phyloP scores from a whole-genome alignment of 2,113 vertebrate genomes.

The Leuciscus idus region DNA sequence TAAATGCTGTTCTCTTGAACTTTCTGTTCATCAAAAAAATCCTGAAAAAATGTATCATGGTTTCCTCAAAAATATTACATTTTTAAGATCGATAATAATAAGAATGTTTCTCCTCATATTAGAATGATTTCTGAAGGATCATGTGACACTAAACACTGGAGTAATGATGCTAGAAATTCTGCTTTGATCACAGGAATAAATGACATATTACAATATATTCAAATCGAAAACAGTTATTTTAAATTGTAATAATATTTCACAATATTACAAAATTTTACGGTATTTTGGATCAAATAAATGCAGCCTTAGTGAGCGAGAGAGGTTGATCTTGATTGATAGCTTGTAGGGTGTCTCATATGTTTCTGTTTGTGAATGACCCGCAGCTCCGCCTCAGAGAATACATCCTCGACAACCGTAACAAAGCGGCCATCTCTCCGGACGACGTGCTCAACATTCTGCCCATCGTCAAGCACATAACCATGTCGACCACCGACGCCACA shows the following conservation, averaged over 20 bases:
- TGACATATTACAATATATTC: neutral
- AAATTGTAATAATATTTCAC: neutral
- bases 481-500: conserved; percentile 71
- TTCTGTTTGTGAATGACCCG: conserved; percentile 31
- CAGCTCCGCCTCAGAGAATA: conserved; percentile 82
- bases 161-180: no score
- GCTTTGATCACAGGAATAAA: neutral
- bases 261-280: neutral
- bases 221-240: neutral
- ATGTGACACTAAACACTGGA: no score
- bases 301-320: no score
- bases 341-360: neutral
- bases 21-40: no score
- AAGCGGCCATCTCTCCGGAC: conserved; percentile 79
- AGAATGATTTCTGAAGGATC: no score
- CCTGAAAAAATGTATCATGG: no score
- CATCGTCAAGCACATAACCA: conserved; percentile 78
- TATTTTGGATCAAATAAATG: neutral
- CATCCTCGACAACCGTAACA: conserved; percentile 76
- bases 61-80: no score
- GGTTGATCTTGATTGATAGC: neutral
- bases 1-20: no score
- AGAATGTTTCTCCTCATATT: no score
- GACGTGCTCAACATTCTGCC: conserved; percentile 82
- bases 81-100: no score